These are phyloP conservation scores for Phragmatobia fuliginosa DNA, from an alignment of 2,888 invertebrate genomes.

Conservation along the genomic window DNA sequence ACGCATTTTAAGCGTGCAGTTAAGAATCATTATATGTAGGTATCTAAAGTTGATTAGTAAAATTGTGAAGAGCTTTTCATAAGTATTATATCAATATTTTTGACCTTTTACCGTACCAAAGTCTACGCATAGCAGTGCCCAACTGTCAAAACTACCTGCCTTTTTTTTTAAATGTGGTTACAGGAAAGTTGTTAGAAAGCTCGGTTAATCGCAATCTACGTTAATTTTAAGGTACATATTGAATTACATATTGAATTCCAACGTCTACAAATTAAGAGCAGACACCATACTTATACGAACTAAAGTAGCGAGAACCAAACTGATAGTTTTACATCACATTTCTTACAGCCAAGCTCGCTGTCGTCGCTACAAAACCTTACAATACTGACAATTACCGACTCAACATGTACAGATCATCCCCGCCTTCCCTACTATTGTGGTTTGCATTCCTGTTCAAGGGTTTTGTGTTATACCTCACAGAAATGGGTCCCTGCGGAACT, in stretches of 20 bases:
- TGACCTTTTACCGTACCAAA: not conserved
- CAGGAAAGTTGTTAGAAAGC: not conserved
- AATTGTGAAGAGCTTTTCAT: not conserved
- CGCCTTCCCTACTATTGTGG: not conserved
- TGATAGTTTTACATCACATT: not conserved
- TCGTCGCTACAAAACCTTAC: not conserved
- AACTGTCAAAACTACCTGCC: not conserved
- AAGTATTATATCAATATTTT: not conserved
- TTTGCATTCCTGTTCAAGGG: slow-evolving; percentile 9
- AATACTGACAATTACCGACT: slow-evolving; percentile 5
- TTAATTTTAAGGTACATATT: not conserved
- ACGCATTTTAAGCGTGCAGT: not conserved
- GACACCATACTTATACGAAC: not conserved
- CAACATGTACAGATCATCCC: slow-evolving; percentile 2
- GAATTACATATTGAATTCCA: not conserved
- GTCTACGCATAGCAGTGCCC: not conserved
- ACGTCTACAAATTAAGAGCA: not conserved
- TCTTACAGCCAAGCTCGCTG: not conserved
- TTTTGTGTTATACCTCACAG: slow-evolving; percentile 12
- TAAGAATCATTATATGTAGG: not conserved
- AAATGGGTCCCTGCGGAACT: slow-evolving; percentile 6
- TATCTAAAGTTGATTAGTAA: not conserved
- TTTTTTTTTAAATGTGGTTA: not conserved
- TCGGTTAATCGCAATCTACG: not conserved
- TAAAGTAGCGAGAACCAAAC: not conserved